Evolutionary conservation across 2,113 vertebrate species (phyloP).

Genomic region (Euleptes europaea): DNA sequence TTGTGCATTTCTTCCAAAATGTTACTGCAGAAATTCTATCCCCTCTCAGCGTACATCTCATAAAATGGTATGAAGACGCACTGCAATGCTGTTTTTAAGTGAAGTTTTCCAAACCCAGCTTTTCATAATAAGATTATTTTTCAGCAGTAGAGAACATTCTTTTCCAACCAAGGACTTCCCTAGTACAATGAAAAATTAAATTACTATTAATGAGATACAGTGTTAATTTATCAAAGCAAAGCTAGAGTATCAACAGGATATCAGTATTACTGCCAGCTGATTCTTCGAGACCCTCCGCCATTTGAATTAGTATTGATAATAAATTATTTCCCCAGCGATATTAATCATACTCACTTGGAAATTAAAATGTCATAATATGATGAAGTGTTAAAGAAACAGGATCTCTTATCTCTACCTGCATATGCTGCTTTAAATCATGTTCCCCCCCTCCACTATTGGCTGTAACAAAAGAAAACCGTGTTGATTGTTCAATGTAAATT

Average conservation of each 20-base stretch:
- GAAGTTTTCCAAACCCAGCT: neutral
- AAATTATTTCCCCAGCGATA: conserved; percentile 73
- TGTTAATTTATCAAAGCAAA: conserved; percentile 64
- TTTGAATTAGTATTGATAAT: conserved; percentile 73
- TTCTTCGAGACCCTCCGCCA: conserved; percentile 62
- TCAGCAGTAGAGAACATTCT: conserved; percentile 47
- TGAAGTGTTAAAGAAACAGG: conserved; percentile 75
- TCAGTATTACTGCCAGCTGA: conserved; percentile 65
- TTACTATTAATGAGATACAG: conserved; percentile 65
- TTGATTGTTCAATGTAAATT: conserved; percentile 40
- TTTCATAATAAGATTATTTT: conserved; percentile 33
- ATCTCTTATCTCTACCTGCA: conserved; percentile 62
- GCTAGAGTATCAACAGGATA: conserved; percentile 65
- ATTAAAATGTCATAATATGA: conserved; percentile 78
- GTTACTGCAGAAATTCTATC: neutral
- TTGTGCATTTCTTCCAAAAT: neutral
- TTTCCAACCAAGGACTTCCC: conserved; percentile 55
- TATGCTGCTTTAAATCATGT: conserved; percentile 58
- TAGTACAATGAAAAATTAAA: conserved; percentile 55
- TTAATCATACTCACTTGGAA: conserved; percentile 75
- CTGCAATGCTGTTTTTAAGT: neutral
- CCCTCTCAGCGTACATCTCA: no score
- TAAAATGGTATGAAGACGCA: neutral
- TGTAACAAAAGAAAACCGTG: conserved; percentile 9
- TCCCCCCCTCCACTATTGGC: conserved; percentile 33